phyloP scores from a whole-genome alignment of 2,113 vertebrate species.

The Paradisaea rubra region DNA sequence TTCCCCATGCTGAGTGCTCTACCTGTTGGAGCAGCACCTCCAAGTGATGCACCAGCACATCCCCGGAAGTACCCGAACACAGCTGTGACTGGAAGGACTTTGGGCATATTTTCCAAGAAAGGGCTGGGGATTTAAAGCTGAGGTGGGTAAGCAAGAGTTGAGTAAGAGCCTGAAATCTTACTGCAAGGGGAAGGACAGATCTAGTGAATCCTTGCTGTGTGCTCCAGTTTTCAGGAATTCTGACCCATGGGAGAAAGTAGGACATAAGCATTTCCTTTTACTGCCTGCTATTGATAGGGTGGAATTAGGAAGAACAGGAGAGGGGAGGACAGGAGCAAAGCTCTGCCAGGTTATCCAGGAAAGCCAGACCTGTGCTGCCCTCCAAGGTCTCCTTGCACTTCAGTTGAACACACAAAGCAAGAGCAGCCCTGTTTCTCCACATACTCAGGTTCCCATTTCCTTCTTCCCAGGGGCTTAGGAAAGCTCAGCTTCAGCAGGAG shows the following conservation, averaged over 20 bases:
- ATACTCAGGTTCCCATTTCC: neutral
- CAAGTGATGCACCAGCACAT: neutral
- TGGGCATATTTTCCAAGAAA: neutral
- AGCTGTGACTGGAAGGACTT: neutral
- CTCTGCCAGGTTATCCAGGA: neutral
- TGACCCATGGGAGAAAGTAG: neutral
- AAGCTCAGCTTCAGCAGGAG: neutral
- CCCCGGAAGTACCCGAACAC: neutral
- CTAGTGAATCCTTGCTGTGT: neutral
- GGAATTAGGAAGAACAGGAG: neutral
- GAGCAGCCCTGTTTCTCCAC: neutral
- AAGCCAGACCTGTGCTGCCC: neutral
- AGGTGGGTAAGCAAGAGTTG: neutral
- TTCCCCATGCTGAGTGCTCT: fast-evolving
- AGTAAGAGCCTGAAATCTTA: neutral
- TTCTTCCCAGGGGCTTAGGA: neutral
- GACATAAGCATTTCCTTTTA: neutral
- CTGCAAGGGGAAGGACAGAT: neutral
- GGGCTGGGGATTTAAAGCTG: neutral
- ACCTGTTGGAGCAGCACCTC: neutral
- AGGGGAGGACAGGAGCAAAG: neutral
- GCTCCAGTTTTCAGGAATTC: neutral
- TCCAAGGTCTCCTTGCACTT: neutral
- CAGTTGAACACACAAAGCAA: neutral
- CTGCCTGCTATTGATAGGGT: neutral